Conservation (phyloP, 2,888 invertebrate genomes). For the Seira ritae region DNA sequence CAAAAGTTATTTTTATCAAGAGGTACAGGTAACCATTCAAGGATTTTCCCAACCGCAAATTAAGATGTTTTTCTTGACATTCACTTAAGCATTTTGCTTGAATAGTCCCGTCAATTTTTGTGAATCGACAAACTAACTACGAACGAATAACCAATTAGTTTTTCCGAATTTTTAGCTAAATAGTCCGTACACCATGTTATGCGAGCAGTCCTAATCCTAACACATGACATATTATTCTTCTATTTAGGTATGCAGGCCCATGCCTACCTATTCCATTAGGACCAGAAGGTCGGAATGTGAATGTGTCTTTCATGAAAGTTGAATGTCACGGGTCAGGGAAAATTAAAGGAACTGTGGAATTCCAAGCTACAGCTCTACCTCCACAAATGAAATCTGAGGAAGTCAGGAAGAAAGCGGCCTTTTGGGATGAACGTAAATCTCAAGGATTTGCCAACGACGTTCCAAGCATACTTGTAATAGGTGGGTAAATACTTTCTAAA, state of each 20-base stretch:
- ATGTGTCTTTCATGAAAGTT: slow-evolving; percentile 62
- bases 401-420: slow-evolving; percentile 50
- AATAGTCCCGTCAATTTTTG: no score
- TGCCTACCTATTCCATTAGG: slow-evolving; percentile 53
- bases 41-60: no score
- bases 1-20: no score
- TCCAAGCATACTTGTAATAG: slow-evolving; percentile 70
- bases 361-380: slow-evolving; percentile 48
- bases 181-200: no score
- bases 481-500: slow-evolving; percentile 43
- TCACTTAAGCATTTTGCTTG: no score
- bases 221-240: neutral
- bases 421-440: slow-evolving; percentile 51
- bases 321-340: slow-evolving; percentile 65
- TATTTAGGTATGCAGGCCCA: slow-evolving; percentile 28
- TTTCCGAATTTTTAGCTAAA: no score
- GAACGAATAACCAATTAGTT: no score
- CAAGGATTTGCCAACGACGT: slow-evolving; percentile 48
- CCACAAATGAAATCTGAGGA: slow-evolving; percentile 47
- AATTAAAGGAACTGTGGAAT: slow-evolving; percentile 52
- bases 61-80: no score
- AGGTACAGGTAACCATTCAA: no score
- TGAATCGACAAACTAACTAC: no score
- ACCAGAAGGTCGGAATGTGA: slow-evolving; percentile 30
- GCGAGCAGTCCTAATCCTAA: neutral